Evolutionary conservation across 1,140 invertebrate genomes (phyloP).

Genomic region (Heliconius melpomene): DNA sequence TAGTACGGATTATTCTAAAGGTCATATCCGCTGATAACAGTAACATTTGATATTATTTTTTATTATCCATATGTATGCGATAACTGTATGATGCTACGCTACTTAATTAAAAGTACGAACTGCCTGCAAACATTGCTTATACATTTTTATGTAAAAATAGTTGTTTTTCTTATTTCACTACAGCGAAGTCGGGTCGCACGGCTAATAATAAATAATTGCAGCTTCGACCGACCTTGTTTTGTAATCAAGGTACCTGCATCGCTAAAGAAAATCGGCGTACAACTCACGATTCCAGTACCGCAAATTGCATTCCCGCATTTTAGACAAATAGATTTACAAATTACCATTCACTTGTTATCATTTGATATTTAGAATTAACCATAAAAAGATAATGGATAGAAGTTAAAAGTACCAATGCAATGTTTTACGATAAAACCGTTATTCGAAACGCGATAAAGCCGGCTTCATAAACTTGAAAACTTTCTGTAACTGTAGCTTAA

Average conservation of each 20-base stretch:
- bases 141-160: not conserved
- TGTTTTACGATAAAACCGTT: slow-evolving; percentile 23
- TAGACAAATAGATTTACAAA: not conserved
- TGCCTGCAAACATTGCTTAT: not conserved
- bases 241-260: slow-evolving; percentile 50
- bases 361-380: not conserved
- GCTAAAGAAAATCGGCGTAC: slow-evolving; percentile 46
- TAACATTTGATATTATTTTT: slow-evolving; percentile 8
- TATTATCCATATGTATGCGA: not conserved
- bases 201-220: slow-evolving; percentile 46
- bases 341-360: not conserved
- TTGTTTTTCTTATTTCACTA: not conserved
- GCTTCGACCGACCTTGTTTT: slow-evolving; percentile 47
- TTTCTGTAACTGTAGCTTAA: slow-evolving; percentile 14
- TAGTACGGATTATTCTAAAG: slow-evolving; percentile 17
- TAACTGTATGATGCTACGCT: not conserved
- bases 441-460: slow-evolving; percentile 10
- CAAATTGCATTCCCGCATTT: slow-evolving; percentile 37
- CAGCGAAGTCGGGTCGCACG: slow-evolving; percentile 23
- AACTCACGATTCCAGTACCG: slow-evolving; percentile 40
- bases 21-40: slow-evolving; percentile 36
- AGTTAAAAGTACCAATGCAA: not conserved
- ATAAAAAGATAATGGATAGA: not conserved
- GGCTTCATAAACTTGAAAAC: slow-evolving; percentile 12
- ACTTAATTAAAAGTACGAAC: not conserved